phyloP scores from a whole-genome alignment of 2,113 vertebrate species.

The Bambusicola thoracicus region DNA sequence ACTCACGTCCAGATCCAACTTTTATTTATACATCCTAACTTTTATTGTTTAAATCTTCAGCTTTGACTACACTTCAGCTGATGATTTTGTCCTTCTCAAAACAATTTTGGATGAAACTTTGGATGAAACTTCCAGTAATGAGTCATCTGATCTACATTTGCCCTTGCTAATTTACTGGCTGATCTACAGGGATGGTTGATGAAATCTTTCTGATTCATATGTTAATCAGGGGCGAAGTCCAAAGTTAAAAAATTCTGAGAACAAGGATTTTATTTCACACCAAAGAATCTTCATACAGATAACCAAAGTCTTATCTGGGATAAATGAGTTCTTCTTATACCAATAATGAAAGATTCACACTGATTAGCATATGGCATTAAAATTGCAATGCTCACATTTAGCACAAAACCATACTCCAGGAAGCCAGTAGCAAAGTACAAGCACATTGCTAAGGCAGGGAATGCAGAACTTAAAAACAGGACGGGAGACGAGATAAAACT shows the following conservation, averaged over 20 bases:
- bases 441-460: neutral
- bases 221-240: neutral
- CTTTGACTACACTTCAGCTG: slow-evolving; percentile 6
- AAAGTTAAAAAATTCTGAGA: neutral
- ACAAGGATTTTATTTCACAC: neutral
- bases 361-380: neutral
- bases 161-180: slow-evolving; percentile 34
- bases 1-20: neutral
- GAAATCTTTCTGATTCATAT: neutral
- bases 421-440: neutral
- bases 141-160: slow-evolving; percentile 36
- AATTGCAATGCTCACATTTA: neutral
- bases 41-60: neutral
- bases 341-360: neutral
- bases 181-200: neutral
- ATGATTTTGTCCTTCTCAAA: slow-evolving; percentile 14
- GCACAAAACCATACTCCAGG: neutral
- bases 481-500: neutral
- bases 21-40: neutral
- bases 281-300: neutral
- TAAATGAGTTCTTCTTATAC: neutral
- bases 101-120: neutral
- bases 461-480: neutral
- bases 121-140: neutral
- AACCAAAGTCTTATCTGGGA: neutral